These are phyloP conservation scores for Erynnis tages DNA, from an alignment of 2,888 invertebrate species.

Conservation along the genomic window DNA sequence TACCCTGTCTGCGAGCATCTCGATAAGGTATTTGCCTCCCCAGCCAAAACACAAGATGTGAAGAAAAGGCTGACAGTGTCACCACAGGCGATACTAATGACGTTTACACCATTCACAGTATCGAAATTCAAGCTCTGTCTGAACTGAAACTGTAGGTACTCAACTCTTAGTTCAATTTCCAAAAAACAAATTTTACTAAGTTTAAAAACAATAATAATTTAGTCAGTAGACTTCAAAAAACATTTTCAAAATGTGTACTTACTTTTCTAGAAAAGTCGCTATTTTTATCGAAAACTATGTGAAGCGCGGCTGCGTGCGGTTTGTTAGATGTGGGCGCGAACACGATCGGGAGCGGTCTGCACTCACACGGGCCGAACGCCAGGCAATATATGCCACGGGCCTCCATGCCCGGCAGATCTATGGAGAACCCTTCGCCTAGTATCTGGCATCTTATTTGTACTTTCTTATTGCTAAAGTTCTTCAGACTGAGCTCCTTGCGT, in stretches of 20 bases:
- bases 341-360: slow-evolving; percentile 54
- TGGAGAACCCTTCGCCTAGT: slow-evolving; percentile 62
- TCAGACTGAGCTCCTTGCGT: slow-evolving; percentile 65
- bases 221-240: not conserved
- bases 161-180: too few species aligned
- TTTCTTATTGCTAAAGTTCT: slow-evolving; percentile 59
- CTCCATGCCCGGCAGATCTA: slow-evolving; percentile 61
- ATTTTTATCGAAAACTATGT: slow-evolving; percentile 61
- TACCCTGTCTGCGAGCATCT: too few species aligned
- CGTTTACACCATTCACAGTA: too few species aligned
- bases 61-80: too few species aligned
- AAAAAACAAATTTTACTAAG: too few species aligned
- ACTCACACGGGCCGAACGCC: slow-evolving; percentile 58
- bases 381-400: slow-evolving; percentile 54
- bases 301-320: slow-evolving; percentile 55
- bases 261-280: slow-evolving; percentile 63
- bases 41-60: too few species aligned
- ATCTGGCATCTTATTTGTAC: slow-evolving; percentile 62
- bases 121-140: too few species aligned
- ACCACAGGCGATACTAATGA: too few species aligned
- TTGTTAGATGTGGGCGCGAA: slow-evolving; percentile 50
- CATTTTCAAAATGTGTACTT: slow-evolving; percentile 22
- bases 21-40: too few species aligned
- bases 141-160: too few species aligned
- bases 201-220: not conserved